These are phyloP conservation scores for Phrynocephalus forsythii DNA, from an alignment of 2,797 vertebrate genomes.

Conservation along the genomic window DNA sequence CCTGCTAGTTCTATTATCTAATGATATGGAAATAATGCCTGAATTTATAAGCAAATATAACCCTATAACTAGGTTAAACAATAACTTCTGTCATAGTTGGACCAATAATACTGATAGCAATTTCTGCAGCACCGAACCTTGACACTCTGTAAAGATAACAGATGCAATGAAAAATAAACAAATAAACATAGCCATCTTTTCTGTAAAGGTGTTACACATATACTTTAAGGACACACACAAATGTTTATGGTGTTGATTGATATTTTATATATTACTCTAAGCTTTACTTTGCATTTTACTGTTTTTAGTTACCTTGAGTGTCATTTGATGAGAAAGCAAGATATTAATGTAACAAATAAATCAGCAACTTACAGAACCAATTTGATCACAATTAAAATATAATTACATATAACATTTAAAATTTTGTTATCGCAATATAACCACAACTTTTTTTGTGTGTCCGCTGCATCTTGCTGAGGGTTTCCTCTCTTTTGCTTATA, in stretches of 20 bases:
- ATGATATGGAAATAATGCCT: not conserved
- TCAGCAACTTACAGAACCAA: no score
- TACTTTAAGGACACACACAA: not conserved
- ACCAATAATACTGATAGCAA: conserved; percentile 12
- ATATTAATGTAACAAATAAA: not conserved
- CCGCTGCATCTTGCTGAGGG: no score
- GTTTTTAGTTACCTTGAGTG: not conserved
- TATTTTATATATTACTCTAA: not conserved
- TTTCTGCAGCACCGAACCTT: not conserved
- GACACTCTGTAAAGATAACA: conserved; percentile 8
- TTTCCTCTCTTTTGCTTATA: no score
- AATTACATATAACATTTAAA: no score
- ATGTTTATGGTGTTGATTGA: not conserved
- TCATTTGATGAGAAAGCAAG: not conserved
- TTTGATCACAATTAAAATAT: no score
- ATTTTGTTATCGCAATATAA: no score
- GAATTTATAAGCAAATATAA: no score
- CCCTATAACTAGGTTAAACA: not conserved
- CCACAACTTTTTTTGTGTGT: no score
- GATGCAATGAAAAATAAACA: not conserved
- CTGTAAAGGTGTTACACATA: no score
- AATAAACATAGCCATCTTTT: no score
- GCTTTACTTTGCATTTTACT: not conserved
- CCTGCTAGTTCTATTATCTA: fast-evolving
- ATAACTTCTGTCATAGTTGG: not conserved